phyloP scores from a whole-genome alignment of 2,797 vertebrate genomes.

The Halcyon badia region DNA sequence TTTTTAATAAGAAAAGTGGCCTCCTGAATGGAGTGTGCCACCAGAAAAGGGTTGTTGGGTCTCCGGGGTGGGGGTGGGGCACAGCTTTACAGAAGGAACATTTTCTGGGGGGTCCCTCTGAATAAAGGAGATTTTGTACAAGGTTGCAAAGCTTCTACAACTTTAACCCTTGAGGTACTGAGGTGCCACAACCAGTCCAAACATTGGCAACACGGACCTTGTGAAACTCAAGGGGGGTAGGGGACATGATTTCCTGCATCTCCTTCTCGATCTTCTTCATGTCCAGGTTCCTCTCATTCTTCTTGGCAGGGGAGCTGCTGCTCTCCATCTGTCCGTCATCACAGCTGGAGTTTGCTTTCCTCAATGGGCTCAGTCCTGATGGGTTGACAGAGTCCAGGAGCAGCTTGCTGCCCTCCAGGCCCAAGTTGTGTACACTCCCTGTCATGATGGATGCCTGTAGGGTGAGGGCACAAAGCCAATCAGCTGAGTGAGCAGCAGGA shows the following conservation, averaged over 20 bases:
- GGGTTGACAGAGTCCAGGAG: conserved; percentile 78
- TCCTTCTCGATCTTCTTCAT: conserved; percentile 89
- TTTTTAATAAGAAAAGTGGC: neutral
- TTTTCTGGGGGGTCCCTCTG: neutral
- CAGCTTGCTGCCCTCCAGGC: conserved; percentile 87
- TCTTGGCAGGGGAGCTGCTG: conserved; percentile 67
- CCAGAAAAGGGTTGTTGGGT: neutral
- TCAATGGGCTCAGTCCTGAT: conserved; percentile 73
- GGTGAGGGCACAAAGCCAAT: neutral
- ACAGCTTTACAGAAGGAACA: neutral
- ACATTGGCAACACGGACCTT: conserved; percentile 82
- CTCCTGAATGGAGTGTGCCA: neutral
- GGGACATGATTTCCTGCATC: conserved; percentile 90
- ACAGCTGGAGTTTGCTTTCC: conserved; percentile 75
- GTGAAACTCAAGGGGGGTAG: conserved; percentile 91
- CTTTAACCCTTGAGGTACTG: neutral
- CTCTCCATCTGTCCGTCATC: conserved; percentile 71
- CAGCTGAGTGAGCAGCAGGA: neutral
- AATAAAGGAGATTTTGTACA: neutral
- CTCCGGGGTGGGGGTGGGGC: neutral
- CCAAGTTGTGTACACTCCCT: conserved; percentile 89
- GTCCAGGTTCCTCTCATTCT: conserved; percentile 87
- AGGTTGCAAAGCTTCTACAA: neutral
- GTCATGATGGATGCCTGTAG: conserved; percentile 95
- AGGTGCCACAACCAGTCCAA: neutral